Percentiles rank a stretch among this genome's conserved stretches.
phyloP scores from a whole-genome alignment of 1,140 invertebrate genomes.

The Leptopilina boulardi region DNA sequence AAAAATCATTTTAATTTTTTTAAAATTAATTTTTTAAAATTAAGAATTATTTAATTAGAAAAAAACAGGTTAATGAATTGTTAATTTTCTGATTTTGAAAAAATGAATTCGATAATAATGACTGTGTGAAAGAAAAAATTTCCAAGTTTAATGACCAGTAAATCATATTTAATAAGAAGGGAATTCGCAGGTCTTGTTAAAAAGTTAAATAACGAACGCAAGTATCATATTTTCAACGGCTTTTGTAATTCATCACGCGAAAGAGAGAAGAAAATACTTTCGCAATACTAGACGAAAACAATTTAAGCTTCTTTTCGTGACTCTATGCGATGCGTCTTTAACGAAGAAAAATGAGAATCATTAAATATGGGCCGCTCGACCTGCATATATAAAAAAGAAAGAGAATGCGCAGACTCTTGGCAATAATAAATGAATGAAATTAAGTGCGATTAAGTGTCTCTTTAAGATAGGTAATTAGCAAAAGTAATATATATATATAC shows the following conservation, averaged over 20 bases:
- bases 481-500: too few species aligned
- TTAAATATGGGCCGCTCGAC: background rate
- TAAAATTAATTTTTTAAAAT: too few species aligned
- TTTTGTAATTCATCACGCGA: slow-evolving; percentile 8
- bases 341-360: slow-evolving; percentile 12
- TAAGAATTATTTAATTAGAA: too few species aligned
- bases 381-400: background rate
- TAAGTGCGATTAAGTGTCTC: slow-evolving; percentile 42
- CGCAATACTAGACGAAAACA: slow-evolving; percentile 21
- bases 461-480: slow-evolving; percentile 40
- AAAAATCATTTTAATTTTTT: too few species aligned
- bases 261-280: slow-evolving; percentile 13
- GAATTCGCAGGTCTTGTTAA: background rate
- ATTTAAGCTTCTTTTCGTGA: slow-evolving; percentile 33
- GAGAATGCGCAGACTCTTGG: background rate
- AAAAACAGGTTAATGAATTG: too few species aligned
- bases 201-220: slow-evolving; percentile 4
- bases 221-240: background rate
- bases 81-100: too few species aligned
- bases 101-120: too few species aligned
- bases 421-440: slow-evolving; percentile 19
- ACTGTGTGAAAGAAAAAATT: too few species aligned
- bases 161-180: too few species aligned
- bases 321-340: background rate
- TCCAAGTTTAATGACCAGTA: too few species aligned